These are phyloP conservation scores for Cephalopterus ornatus DNA, from an alignment of 2,113 vertebrate species.

Conservation along the genomic window DNA sequence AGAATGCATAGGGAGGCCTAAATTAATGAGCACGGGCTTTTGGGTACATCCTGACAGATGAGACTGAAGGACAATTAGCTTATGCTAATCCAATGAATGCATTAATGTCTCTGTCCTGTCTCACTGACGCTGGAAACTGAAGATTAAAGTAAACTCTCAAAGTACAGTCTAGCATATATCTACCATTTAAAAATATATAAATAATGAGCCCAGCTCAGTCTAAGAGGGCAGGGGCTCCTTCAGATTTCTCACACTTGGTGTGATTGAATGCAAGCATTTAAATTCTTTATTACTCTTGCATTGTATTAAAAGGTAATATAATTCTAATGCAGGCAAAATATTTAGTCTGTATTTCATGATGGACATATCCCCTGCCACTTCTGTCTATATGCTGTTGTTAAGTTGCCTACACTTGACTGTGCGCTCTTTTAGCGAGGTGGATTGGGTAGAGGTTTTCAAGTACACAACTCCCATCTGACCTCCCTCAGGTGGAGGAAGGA, in stretches of 20 bases:
- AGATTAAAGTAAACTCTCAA: neutral
- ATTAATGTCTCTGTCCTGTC: neutral
- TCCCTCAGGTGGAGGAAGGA: neutral
- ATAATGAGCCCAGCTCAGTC: neutral
- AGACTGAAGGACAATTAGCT: neutral
- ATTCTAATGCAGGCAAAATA: neutral
- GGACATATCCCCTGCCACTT: neutral
- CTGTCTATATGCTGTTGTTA: neutral
- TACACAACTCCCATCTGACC: neutral
- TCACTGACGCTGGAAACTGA: neutral
- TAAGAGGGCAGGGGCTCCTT: neutral
- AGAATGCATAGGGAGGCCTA: neutral
- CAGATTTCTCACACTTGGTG: neutral
- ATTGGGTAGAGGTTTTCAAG: neutral
- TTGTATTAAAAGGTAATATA: neutral
- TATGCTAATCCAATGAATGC: neutral
- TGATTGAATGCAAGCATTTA: neutral
- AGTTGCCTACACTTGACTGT: fast-evolving
- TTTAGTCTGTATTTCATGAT: neutral
- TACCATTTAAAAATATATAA: neutral
- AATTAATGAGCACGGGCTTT: neutral
- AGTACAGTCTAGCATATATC: neutral
- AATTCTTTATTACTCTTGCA: neutral
- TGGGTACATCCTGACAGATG: neutral
- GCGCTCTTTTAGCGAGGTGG: neutral